phyloP scores from a whole-genome alignment of 92 coral and sea anemone genomes.

The Palythoa grandiflora region DNA sequence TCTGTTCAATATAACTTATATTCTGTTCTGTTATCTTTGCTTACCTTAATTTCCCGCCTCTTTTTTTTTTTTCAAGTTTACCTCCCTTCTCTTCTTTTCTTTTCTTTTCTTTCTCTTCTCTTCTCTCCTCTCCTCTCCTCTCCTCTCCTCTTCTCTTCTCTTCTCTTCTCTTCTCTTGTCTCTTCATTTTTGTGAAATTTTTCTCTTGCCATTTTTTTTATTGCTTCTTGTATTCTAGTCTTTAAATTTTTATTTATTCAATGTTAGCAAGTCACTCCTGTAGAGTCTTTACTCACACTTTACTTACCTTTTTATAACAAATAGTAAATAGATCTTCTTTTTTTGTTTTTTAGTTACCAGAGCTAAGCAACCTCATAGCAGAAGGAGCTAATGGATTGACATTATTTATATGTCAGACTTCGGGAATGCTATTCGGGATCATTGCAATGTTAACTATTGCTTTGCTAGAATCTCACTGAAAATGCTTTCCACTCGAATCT shows the following conservation, averaged over 20 bases:
- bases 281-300: too few relatives aligned
- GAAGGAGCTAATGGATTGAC: constrained; percentile 68
- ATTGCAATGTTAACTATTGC: constrained; percentile 84
- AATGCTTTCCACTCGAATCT: background rate
- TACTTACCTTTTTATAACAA: too few relatives aligned
- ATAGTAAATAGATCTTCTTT: background rate
- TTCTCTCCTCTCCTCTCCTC: background rate
- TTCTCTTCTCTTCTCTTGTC: background rate
- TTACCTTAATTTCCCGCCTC: background rate
- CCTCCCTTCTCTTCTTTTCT: background rate
- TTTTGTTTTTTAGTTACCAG: constrained; percentile 75
- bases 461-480: constrained; percentile 66
- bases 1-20: background rate
- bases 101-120: background rate
- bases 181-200: too few relatives aligned
- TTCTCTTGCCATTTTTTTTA: too few relatives aligned
- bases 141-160: background rate
- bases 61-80: too few relatives aligned
- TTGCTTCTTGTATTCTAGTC: too few relatives aligned
- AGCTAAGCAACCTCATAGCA: constrained; percentile 74
- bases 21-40: background rate
- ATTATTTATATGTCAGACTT: constrained; percentile 76
- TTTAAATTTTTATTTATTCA: too few relatives aligned
- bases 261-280: too few relatives aligned
- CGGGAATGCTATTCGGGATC: constrained; percentile 86